Evolutionary conservation across 2,113 vertebrate genomes (phyloP).

Genomic region (Colinus virginianus): DNA sequence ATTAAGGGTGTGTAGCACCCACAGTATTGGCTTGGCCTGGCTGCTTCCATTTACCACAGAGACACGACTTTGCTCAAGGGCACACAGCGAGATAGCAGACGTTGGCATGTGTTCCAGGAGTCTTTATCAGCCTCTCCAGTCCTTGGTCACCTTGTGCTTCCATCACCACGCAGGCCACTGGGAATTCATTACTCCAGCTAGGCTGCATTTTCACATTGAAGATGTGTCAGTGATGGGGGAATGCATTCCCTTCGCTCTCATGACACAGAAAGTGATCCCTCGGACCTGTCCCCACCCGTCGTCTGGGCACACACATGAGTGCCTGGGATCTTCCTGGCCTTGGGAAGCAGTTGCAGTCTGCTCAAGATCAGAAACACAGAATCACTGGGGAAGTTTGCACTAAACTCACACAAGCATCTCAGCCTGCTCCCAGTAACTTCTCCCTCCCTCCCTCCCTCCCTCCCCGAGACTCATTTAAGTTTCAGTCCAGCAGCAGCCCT

Average conservation of each 20-base stretch:
- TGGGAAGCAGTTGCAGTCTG: neutral
- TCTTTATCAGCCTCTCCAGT: neutral
- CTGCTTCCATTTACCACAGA: neutral
- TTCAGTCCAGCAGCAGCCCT: neutral
- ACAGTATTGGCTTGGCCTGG: neutral
- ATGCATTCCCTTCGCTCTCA: neutral
- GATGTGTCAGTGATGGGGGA: neutral
- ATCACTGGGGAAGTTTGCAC: neutral
- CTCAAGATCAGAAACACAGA: neutral
- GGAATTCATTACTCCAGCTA: neutral
- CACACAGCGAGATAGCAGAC: neutral
- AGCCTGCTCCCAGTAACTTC: neutral
- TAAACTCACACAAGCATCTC: neutral
- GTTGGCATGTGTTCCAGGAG: fast-evolving
- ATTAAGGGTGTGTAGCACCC: neutral
- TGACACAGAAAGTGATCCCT: fast-evolving
- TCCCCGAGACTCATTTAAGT: neutral
- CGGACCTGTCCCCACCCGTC: neutral
- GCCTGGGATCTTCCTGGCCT: neutral
- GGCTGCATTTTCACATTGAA: neutral
- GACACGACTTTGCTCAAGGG: slow-evolving; percentile 38
- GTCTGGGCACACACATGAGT: fast-evolving
- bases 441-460: neutral
- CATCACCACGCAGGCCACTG: neutral
- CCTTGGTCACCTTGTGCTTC: slow-evolving; percentile 7